A percentile compares a stretch with the other conserved stretches of the same genome.
These are phyloP conservation scores for Cyanoramphus novaezelandiae DNA, from an alignment of 2,113 vertebrate genomes.

Conservation along the genomic window DNA sequence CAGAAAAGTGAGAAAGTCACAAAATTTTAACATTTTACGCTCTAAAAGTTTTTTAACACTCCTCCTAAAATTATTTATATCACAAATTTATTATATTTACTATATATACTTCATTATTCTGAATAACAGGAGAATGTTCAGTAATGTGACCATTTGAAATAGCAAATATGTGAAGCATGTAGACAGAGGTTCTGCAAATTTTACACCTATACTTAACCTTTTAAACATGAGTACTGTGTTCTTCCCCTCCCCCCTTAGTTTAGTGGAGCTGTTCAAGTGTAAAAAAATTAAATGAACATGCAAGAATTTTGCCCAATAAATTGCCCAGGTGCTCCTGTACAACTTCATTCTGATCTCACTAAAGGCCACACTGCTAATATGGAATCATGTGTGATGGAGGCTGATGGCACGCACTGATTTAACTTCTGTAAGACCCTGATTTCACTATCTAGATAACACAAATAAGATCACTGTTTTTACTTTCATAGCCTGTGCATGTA, in stretches of 20 bases:
- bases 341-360: not conserved
- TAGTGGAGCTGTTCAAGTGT: not conserved
- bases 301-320: not conserved
- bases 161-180: not conserved
- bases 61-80: not conserved
- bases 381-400: not conserved
- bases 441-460: not conserved
- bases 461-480: not conserved
- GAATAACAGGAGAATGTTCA: not conserved
- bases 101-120: not conserved
- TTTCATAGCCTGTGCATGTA: not conserved
- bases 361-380: not conserved
- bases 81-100: not conserved
- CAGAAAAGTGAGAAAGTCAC: not conserved
- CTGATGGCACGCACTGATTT: not conserved
- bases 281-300: not conserved
- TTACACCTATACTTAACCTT: not conserved
- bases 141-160: not conserved
- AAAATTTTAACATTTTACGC: not conserved
- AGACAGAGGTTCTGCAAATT: not conserved
- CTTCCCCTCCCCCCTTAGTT: not conserved
- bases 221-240: not conserved
- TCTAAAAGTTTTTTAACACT: not conserved
- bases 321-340: not conserved
- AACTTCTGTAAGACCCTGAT: not conserved